These are phyloP conservation scores for Phalacrocorax pelagicus DNA, from an alignment of 2,113 vertebrate species.

Conservation along the genomic window DNA sequence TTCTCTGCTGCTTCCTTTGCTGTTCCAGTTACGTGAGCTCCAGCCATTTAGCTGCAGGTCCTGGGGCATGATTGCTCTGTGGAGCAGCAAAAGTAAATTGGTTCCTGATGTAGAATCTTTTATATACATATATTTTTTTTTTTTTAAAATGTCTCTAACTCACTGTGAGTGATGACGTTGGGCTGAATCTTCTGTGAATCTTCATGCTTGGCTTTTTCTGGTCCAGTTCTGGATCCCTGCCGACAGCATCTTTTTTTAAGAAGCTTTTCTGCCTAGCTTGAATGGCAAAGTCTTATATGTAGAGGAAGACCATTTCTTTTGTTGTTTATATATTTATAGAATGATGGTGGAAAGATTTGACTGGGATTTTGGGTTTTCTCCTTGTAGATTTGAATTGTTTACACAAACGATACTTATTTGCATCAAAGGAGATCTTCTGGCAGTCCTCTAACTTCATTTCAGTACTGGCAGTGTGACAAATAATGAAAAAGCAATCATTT, in stretches of 20 bases:
- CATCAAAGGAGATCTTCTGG: constrained; percentile 33
- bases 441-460: constrained; percentile 16
- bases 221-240: background rate
- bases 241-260: background rate
- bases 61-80: constrained; percentile 50
- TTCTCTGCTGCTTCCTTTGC: constrained; percentile 35
- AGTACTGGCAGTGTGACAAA: background rate
- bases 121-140: background rate
- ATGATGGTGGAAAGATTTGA: background rate
- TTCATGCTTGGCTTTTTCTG: background rate
- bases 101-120: constrained; percentile 36
- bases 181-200: background rate
- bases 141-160: background rate
- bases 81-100: constrained; percentile 55
- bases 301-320: background rate
- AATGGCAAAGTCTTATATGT: background rate
- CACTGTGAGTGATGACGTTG: background rate
- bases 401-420: background rate
- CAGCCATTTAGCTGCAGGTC: constrained; percentile 51
- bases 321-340: background rate
- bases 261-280: background rate
- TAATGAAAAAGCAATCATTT: constrained; percentile 26
- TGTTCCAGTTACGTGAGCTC: constrained; percentile 35
- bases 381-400: constrained; percentile 9
- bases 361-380: background rate